phyloP scores from a whole-genome alignment of 2,113 vertebrate species.

The Phoenicopterus ruber region DNA sequence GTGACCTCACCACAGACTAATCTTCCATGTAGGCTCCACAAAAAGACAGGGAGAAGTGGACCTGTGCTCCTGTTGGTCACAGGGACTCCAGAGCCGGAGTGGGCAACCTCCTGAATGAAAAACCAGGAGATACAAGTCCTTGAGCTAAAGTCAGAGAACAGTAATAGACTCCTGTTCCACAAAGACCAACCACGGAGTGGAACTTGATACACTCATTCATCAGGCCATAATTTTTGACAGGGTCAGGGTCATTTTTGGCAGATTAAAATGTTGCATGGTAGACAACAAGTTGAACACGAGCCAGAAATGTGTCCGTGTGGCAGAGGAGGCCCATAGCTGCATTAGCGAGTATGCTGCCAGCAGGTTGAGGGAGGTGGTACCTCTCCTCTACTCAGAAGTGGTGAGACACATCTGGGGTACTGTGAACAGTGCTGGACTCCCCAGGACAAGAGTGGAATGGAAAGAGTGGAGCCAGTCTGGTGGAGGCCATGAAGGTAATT shows the following conservation, averaged over 20 bases:
- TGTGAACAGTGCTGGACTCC: background rate
- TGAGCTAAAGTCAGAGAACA: background rate
- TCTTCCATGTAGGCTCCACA: background rate
- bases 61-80: background rate
- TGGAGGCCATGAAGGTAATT: background rate
- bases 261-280: background rate
- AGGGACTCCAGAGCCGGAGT: background rate
- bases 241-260: too few relatives aligned
- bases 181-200: background rate
- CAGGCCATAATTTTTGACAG: background rate
- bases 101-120: background rate
- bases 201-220: background rate
- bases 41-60: background rate
- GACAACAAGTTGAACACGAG: background rate
- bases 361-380: background rate
- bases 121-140: background rate
- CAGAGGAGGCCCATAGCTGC: background rate
- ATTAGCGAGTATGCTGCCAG: background rate
- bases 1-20: background rate
- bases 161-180: background rate
- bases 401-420: background rate
- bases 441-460: background rate
- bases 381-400: background rate
- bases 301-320: background rate
- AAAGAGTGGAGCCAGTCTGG: background rate